Evolutionary conservation across 2,888 invertebrate species (phyloP).

Genomic region (Campopleginae sp.): DNA sequence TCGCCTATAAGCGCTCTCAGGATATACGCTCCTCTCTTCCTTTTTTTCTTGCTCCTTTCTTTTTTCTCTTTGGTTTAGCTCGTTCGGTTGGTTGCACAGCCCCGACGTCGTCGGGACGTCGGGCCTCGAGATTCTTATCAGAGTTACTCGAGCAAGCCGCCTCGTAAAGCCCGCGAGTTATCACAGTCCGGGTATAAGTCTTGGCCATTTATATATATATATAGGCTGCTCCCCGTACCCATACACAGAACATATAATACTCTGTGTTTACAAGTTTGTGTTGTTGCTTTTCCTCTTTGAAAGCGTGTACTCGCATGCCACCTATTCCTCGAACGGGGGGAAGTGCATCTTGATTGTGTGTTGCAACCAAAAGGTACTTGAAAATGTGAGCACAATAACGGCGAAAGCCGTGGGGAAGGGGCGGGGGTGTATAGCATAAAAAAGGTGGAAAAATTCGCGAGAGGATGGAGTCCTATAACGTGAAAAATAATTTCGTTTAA

Average conservation of each 20-base stretch:
- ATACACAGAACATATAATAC: slow-evolving; percentile 30
- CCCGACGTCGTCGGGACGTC: slow-evolving; percentile 67
- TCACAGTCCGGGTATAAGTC: slow-evolving; percentile 64
- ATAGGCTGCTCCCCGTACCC: not conserved
- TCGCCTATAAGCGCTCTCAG: slow-evolving; percentile 62
- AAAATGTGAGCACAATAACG: slow-evolving; percentile 54
- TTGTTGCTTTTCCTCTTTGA: slow-evolving; percentile 46
- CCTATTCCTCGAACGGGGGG: slow-evolving; percentile 47
- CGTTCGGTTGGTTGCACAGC: slow-evolving; percentile 59
- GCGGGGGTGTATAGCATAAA: slow-evolving; percentile 29
- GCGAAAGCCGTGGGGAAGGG: slow-evolving; percentile 16
- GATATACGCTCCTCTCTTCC: slow-evolving; percentile 51
- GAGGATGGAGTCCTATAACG: not conserved
- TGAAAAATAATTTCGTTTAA: not conserved
- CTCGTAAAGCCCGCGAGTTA: slow-evolving; percentile 70
- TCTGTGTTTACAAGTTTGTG: slow-evolving; percentile 48
- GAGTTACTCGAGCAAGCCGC: slow-evolving; percentile 68
- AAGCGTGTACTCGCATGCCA: slow-evolving; percentile 40
- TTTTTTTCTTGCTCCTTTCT: slow-evolving; percentile 61
- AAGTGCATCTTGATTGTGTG: slow-evolving; percentile 62
- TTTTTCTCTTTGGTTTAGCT: slow-evolving; percentile 49
- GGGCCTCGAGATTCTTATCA: slow-evolving; percentile 67
- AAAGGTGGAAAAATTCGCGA: not conserved
- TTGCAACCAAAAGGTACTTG: slow-evolving; percentile 39
- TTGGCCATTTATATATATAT: slow-evolving; percentile 44